Conservation (phyloP, 2,113 vertebrate genomes). For the Rhinolophus ferrumequinum region DNA sequence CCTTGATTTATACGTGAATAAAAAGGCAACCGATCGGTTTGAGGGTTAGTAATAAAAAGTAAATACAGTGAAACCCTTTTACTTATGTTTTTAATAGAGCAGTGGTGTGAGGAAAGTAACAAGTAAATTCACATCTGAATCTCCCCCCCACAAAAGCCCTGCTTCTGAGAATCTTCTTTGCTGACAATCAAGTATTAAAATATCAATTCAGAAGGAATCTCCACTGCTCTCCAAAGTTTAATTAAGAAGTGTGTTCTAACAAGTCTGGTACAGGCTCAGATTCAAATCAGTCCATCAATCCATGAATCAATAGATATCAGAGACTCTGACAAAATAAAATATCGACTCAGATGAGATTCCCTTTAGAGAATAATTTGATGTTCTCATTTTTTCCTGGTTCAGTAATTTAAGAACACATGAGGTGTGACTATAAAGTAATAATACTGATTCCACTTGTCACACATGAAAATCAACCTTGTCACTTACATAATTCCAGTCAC, state of each 20-base stretch:
- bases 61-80: neutral
- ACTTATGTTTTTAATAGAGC: neutral
- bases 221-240: slow-evolving; percentile 52
- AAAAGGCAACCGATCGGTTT: neutral
- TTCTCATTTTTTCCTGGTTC: slow-evolving; percentile 63
- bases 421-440: slow-evolving; percentile 73
- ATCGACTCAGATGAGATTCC: slow-evolving; percentile 56
- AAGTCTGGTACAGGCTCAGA: slow-evolving; percentile 9
- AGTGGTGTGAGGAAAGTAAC: neutral
- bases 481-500: slow-evolving; percentile 56
- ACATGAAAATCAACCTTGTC: slow-evolving; percentile 66
- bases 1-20: neutral
- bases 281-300: slow-evolving; percentile 64
- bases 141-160: neutral
- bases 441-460: slow-evolving; percentile 65
- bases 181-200: slow-evolving; percentile 31
- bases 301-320: slow-evolving; percentile 72
- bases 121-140: neutral
- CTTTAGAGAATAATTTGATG: slow-evolving; percentile 70
- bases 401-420: slow-evolving; percentile 69
- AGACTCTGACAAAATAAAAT: slow-evolving; percentile 71
- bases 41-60: neutral
- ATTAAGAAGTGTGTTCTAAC: slow-evolving; percentile 58
- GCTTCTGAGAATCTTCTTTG: neutral
- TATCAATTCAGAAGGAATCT: slow-evolving; percentile 51